Conservation (phyloP, 2,113 vertebrate genomes). For the Malurus melanocephalus region DNA sequence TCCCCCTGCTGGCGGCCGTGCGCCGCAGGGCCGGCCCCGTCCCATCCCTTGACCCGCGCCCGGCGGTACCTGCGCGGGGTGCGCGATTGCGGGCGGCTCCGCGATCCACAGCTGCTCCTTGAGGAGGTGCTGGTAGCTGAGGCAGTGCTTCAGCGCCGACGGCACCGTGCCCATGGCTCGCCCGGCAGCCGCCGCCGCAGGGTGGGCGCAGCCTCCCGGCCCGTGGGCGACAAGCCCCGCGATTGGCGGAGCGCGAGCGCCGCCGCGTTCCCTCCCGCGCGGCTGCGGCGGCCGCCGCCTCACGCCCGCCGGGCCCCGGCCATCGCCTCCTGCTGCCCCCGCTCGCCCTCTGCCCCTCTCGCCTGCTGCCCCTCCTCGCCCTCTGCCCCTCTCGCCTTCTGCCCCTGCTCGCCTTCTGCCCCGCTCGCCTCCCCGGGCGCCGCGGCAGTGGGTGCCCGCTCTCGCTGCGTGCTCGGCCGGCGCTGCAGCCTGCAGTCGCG, state of each 20-base stretch:
- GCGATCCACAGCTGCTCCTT: too few relatives aligned
- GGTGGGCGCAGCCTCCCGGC: neutral
- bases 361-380: neutral
- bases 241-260: neutral
- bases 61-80: too few relatives aligned
- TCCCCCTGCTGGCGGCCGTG: too few relatives aligned
- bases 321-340: too few relatives aligned
- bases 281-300: neutral
- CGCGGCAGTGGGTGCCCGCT: neutral
- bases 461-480: neutral
- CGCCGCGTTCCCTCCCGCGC: neutral
- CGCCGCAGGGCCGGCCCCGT: neutral
- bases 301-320: neutral
- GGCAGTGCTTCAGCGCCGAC: too few relatives aligned
- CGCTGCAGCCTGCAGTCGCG: fast-evolving
- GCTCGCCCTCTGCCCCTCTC: too few relatives aligned
- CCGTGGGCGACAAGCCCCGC: neutral
- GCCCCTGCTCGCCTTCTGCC: too few relatives aligned
- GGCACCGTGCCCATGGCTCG: too few relatives aligned
- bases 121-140: too few relatives aligned
- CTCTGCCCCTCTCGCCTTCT: neutral
- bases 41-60: neutral
- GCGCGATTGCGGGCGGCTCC: too few relatives aligned
- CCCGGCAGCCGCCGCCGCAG: neutral
- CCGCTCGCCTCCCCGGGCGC: neutral